Evolutionary conservation across 2,888 invertebrate species (phyloP), one percentile per base, ranked within the genome.

Genomic region (Buathra laborator): DNA sequence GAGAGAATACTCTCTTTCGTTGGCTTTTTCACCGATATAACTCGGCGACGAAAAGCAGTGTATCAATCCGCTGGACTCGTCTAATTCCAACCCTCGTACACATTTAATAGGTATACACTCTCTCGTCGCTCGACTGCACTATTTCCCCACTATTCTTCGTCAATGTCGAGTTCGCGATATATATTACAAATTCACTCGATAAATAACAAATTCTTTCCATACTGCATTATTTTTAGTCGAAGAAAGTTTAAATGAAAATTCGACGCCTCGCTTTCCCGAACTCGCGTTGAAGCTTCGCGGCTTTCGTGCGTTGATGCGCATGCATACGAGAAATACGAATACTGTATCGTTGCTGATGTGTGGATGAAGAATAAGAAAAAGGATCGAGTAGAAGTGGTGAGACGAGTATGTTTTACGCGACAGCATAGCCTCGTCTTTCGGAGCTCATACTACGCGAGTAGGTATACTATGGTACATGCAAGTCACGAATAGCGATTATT

Each of bases 401-500:
- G 37, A 16, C 48, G 83, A 76, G 70, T 68, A 72, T 59, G 71
- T 29, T 24, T 53, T 64, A 29, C 78, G 66, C 44, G 81, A 67
- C 59, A 37, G 68, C 71, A 62, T 29, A 32, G 67, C 74, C 72
- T 37, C 44, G 10, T 24, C 62, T 62, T 29, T n/a, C 62, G 12
- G 62, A 62, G 32, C 14, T 12, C 32, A 85, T 70, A 78, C 77
- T 62, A 32, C 81, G 64, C 67, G 74, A 53, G 71, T 59, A 76
- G 46, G 70, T 70, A 32, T 12, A 67, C 72, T 32, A 59, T 85
- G 82, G 66, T 79, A 79, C 79, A 83, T 84, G 81, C 85, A 84
- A 85, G 83, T 87, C 87, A 86, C 85, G 87, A 89, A 90, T 87
- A 81, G 85, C 85, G 86, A 89, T 88, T 88, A 90, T 88, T 88